A percentile compares a stretch with the other conserved stretches of the same genome.
These are phyloP conservation scores for Phytoseiulus persimilis DNA, from an alignment of 2,888 invertebrate genomes.

Conservation along the genomic window DNA sequence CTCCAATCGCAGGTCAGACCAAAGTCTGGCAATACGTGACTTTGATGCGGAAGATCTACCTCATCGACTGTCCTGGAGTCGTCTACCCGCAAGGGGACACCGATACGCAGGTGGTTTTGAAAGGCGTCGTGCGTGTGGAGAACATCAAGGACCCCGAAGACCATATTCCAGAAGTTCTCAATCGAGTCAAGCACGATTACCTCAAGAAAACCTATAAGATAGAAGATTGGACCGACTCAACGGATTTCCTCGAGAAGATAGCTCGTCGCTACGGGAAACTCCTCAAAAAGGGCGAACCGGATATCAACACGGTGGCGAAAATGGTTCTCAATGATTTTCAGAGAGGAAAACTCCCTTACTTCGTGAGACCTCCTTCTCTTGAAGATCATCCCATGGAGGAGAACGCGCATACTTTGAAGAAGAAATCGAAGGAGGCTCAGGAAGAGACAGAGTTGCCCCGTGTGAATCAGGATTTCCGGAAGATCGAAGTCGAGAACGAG, in stretches of 20 bases:
- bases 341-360: slow-evolving; percentile 90
- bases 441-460: slow-evolving; percentile 40
- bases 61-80: slow-evolving; percentile 97
- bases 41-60: slow-evolving; percentile 86
- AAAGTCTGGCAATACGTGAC: slow-evolving; percentile 98
- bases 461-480: slow-evolving; percentile 50
- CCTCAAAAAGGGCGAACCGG: slow-evolving; percentile 93
- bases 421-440: slow-evolving; percentile 41
- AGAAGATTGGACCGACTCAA: slow-evolving; percentile 66
- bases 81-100: slow-evolving; percentile 94
- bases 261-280: slow-evolving; percentile 79
- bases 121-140: slow-evolving; percentile 91
- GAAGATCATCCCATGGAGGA: slow-evolving; percentile 23
- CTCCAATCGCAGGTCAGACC: slow-evolving; percentile 85
- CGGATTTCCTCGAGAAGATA: slow-evolving; percentile 83
- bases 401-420: slow-evolving; percentile 46
- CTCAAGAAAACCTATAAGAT: slow-evolving; percentile 81
- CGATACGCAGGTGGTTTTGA: slow-evolving; percentile 75
- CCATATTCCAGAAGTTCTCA: slow-evolving; percentile 75
- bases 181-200: slow-evolving; percentile 79
- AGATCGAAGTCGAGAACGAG: slow-evolving; percentile 50
- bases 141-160: slow-evolving; percentile 87
- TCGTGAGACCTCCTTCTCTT: slow-evolving; percentile 67
- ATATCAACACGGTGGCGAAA: slow-evolving; percentile 73
- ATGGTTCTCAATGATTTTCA: slow-evolving; percentile 99